A percentile compares a stretch with the other conserved stretches of the same genome.
phyloP scores from a whole-genome alignment of 2,113 vertebrate genomes.

The Phasianus colchicus region DNA sequence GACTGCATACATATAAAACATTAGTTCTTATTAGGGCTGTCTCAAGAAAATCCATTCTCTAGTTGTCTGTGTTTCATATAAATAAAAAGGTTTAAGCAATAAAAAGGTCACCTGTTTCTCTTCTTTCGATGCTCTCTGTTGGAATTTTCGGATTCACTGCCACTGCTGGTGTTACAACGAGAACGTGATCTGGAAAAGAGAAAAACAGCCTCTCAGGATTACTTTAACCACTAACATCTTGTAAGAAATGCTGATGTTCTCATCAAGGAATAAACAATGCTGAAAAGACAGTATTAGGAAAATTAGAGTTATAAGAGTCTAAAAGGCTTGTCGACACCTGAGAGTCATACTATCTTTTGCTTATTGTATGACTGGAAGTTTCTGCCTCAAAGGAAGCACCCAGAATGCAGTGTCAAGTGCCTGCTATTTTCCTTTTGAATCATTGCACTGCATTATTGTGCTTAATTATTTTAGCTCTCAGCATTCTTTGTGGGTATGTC shows the following conservation, averaged over 20 bases:
- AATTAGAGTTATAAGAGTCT: background rate
- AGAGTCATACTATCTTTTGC: background rate
- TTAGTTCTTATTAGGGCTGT: background rate
- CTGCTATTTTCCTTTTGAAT: background rate
- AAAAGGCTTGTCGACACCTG: background rate
- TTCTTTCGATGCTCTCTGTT: constrained; percentile 88
- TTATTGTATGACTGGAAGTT: background rate
- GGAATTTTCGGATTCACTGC: constrained; percentile 90
- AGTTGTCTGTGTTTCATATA: background rate
- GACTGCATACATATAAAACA: background rate
- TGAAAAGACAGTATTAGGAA: background rate
- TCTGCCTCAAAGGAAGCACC: background rate
- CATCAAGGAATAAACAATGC: background rate
- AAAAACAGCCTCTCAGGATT: background rate
- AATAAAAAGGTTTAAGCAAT: background rate
- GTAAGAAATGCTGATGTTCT: background rate
- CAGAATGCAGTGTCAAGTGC: background rate
- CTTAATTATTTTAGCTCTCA: background rate
- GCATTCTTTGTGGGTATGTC: background rate
- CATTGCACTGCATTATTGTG: background rate
- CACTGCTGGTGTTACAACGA: constrained; percentile 91
- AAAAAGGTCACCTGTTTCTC: constrained; percentile 81
- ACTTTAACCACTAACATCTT: background rate
- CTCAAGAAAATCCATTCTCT: background rate
- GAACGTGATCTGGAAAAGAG: constrained; percentile 82